Conservation (phyloP, 2,113 vertebrate genomes). For the Coregonus clupeaformis region DNA sequence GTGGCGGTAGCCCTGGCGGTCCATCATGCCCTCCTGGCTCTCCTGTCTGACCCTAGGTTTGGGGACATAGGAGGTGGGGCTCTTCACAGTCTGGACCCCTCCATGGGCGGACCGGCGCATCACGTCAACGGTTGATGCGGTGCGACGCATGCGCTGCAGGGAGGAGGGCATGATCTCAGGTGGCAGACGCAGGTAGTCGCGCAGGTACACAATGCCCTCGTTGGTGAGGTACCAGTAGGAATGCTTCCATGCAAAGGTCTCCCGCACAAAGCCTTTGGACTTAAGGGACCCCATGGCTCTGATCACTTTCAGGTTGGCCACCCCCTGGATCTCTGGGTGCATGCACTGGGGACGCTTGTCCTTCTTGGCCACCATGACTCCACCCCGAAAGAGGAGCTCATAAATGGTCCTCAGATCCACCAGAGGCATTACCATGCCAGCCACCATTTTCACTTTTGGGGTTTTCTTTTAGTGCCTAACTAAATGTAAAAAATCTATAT, state of each 20-base stretch:
- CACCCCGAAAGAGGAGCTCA: constrained; percentile 80
- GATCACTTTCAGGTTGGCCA: constrained; percentile 78
- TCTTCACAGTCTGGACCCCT: constrained; percentile 38
- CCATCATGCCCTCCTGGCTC: constrained; percentile 31
- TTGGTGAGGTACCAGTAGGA: constrained; percentile 84
- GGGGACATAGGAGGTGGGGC: constrained; percentile 40
- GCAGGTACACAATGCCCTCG: constrained; percentile 73
- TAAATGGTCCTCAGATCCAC: constrained; percentile 77
- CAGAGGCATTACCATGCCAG: constrained; percentile 83
- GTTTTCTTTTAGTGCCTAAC: constrained; percentile 4
- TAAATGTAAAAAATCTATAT: too few species aligned
- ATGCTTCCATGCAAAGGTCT: constrained; percentile 81
- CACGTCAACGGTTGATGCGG: constrained; percentile 21
- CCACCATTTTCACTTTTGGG: constrained; percentile 71
- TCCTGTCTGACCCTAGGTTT: constrained; percentile 34
- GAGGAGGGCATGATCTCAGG: constrained; percentile 77
- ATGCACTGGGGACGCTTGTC: constrained; percentile 72
- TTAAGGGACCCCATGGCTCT: constrained; percentile 74
- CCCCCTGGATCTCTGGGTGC: constrained; percentile 75
- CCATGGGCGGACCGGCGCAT: constrained; percentile 16
- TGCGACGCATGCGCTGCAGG: constrained; percentile 63
- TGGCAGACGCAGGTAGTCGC: constrained; percentile 76
- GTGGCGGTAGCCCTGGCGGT: constrained; percentile 64
- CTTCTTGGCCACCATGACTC: constrained; percentile 81
- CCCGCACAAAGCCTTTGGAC: constrained; percentile 74